Conservation (phyloP, 2,797 vertebrate species). For the Champsocephalus esox region DNA sequence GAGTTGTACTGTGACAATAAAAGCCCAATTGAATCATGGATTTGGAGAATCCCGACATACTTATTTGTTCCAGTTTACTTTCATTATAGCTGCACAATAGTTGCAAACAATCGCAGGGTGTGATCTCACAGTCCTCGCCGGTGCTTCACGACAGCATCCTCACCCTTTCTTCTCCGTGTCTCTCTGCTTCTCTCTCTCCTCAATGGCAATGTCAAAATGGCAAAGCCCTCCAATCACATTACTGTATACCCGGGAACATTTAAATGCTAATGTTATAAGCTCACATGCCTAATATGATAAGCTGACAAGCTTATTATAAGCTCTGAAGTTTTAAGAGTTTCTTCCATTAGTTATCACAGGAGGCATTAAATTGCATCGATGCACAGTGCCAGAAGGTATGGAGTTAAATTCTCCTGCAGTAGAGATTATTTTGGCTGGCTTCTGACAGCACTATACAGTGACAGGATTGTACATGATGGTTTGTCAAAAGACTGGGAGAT, state of each 20-base stretch:
- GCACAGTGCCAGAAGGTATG: conserved; percentile 82
- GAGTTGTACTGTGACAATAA: too few relatives aligned
- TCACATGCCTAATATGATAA: conserved; percentile 91
- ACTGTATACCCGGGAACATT: conserved; percentile 84
- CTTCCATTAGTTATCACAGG: conserved; percentile 87
- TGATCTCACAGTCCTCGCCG: conserved; percentile 30
- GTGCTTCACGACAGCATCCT: conserved; percentile 21
- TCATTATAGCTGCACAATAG: conserved; percentile 8
- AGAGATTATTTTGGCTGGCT: conserved; percentile 84
- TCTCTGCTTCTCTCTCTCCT: conserved; percentile 59
- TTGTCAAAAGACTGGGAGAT: conserved; percentile 73
- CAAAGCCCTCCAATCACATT: conserved; percentile 85
- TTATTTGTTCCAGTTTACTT: background rate
- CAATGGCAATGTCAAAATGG: conserved; percentile 80
- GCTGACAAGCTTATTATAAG: conserved; percentile 91
- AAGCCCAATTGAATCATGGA: too few relatives aligned
- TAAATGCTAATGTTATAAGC: conserved; percentile 91
- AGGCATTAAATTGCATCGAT: conserved; percentile 85
- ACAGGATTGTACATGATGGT: conserved; percentile 78
- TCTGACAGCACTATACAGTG: conserved; percentile 82
- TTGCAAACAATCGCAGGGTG: conserved; percentile 39
- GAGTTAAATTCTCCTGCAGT: conserved; percentile 85
- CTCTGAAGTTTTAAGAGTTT: conserved; percentile 89
- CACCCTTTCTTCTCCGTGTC: conserved; percentile 33
- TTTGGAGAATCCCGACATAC: too few relatives aligned